Evolutionary conservation across 1,140 invertebrate species (phyloP), one percentile per base, ranked within the genome.

Genomic region (Pentalonia nigronervosa): DNA sequence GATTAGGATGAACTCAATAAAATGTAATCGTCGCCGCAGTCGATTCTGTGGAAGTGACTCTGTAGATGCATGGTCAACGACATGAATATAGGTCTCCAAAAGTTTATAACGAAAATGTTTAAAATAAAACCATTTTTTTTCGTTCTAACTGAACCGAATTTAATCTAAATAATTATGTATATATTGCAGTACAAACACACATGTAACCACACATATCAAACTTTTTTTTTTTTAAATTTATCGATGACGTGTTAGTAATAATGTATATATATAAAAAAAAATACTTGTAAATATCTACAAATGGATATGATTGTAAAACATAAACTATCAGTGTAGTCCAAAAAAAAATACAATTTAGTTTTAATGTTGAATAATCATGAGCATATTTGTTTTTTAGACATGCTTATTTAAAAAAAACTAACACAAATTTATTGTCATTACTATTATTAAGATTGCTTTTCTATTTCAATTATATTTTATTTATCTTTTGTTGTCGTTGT

Each of bases 401-500:
- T 67, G 30, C n/a, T 67, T 67, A 67, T 30, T 0, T 67, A 2
- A 50, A 50, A 50, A 14, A 50, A 50, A 50, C 41, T 41, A 34
- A 84, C 45, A n/a, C 25, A 4, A 67, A 67, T 67, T 41, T 41
- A 2, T n/a, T 88, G 30, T 87, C 9, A 20, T 87, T 86, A 86
- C 25, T 88, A 30, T 48, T 36, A 50, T 56, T 41, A 1, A 23
- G 53, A 84, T 67, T 67, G 25, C 60, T 67, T 30, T 67, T 30
- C 20, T 81, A 36, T 53, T 50, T 83, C 25, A 53, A 53, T 36
- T 53, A 84, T 53, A 41, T 41, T 41, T 81, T 91, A 83, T 91
- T 91, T 53, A 84, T 93, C 30, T 30, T 67, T 91, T 93, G 34
- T 93, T 93, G 41, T 86, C 45, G 81, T 93, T 93, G 41, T 93